Base-by-base conservation (phyloP, 1,140 invertebrate genomes). In the Hermetia illucens region DNA sequence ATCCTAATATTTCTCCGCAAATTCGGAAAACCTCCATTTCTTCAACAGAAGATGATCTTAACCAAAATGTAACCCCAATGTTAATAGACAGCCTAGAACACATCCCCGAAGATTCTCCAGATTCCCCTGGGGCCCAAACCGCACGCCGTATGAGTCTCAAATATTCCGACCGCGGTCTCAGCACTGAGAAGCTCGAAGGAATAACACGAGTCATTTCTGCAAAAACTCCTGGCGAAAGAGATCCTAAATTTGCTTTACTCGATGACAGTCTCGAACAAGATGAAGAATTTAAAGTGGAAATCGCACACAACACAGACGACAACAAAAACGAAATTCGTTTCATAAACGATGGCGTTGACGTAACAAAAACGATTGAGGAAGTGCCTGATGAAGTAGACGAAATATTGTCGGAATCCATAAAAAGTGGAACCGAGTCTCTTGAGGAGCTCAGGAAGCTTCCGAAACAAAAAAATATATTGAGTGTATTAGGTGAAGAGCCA, bases 301-400 rank as follows among this genome's bases (percentile, higher is more conserved):
- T n/a, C n/a, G n/a, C n/a, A n/a, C n/a, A n/a, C n/a, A n/a, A n/a
- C n/a, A n/a, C n/a, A n/a, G n/a, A n/a, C n/a, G n/a, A n/a, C n/a
- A n/a, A n/a, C n/a, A n/a, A n/a, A n/a, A 58, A 58, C 37, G 55
- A 58, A 38, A 58, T 58, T 32, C 50, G 55, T 1, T 58, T 58
- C 22, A 58, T 58, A 16, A 58, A 58, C 36, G 56, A 58, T 36
- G 55, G 55, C n/a, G 40, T 58, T 21, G 55, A 58, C 50, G 55
- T 58, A 18, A 58, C 55, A 8, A 27, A 39, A 13, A 32, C 32
- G 4, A 39, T 38, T 4, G 39, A 36, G 18, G 32, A 40, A 22
- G 34, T 25, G 4, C 21, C 27, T 12, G 35, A 25, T 6, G 24
- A 21, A 15, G 29, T 34, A 12, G 29, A 29, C 2, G 18, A 21